Evolutionary conservation across 1,140 invertebrate species (phyloP).

Genomic region (Drosophila ironensis): DNA sequence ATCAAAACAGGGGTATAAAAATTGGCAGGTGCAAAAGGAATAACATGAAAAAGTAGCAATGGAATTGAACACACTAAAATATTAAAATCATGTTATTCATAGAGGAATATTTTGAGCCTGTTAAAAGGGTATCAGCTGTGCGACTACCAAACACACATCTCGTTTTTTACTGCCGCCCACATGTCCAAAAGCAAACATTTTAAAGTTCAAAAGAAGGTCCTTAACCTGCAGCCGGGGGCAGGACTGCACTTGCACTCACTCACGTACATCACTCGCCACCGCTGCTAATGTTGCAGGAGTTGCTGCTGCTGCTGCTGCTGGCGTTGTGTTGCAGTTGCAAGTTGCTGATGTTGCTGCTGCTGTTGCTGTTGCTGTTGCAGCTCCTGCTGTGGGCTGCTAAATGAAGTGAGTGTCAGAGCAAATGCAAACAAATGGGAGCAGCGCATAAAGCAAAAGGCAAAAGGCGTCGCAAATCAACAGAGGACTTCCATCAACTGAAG

Average conservation of each 20-base stretch:
- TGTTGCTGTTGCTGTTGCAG: slow-evolving; percentile 17
- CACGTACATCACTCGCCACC: slow-evolving; percentile 21
- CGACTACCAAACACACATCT: neutral
- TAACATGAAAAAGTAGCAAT: too few relatives aligned
- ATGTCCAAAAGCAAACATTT: slow-evolving; percentile 71
- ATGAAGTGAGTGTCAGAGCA: slow-evolving; percentile 77
- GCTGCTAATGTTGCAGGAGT: neutral
- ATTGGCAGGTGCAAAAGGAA: too few relatives aligned
- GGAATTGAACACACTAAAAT: too few relatives aligned
- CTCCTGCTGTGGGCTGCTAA: slow-evolving; percentile 52
- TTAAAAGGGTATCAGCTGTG: slow-evolving; percentile 8
- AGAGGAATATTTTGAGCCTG: neutral
- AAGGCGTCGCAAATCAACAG: slow-evolving; percentile 58
- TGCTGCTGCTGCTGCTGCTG: slow-evolving; percentile 2
- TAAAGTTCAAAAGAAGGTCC: slow-evolving; percentile 78
- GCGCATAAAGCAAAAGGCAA: slow-evolving; percentile 50
- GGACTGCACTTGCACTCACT: slow-evolving; percentile 39
- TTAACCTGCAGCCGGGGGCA: slow-evolving; percentile 70
- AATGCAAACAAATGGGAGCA: slow-evolving; percentile 70
- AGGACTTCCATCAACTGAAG: slow-evolving; percentile 39
- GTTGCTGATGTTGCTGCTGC: slow-evolving; percentile 1
- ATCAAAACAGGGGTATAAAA: neutral
- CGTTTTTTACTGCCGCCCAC: slow-evolving; percentile 24
- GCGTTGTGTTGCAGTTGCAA: slow-evolving; percentile 6
- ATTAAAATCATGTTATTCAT: too few relatives aligned